Base-by-base conservation (phyloP, 92 coral and sea anemone genomes). In the Porites cylindrica region DNA sequence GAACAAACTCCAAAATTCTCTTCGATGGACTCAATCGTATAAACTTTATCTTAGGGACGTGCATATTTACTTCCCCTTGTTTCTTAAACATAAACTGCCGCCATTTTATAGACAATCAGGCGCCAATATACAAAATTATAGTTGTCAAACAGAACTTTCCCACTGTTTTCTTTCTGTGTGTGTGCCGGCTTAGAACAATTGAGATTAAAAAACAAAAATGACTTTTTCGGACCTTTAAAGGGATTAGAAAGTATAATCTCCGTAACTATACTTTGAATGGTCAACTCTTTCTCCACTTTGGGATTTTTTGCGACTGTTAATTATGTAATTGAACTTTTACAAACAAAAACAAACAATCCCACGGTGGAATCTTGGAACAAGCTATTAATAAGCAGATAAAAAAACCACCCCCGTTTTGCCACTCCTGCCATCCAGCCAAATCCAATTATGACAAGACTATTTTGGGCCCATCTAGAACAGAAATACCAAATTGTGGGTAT, bases 311-410 rank as follows among this genome's bases (percentile, higher is more conserved):
- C n/a, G n/a, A 16, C 43, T 20, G 78, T 19, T 72, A 63, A 82
- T 58, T 82, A 70, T 38, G 66, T 29, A 56, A 8, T 56, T 38
- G 47, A 4, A 38, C 77, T 32, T 13, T 26, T 60, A 8, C 21
- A 21, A 60, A 47, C 9, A 10, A 11, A 58, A 16, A 75, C 26
- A 81, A 81, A 81, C 77, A 81, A 24, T 56, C 74, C 64, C 26
- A 53, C 50, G 47, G 2, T 43, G 78, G 77, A 68, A 16, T 82
- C 71, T 59, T 82, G 69, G 68, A 81, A 81, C 66, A 54, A 47
- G 82, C 77, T 12, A 58, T 75, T 63, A 80, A 80, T 54, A 58
- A 79, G 83, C 67, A 50, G 10, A 68, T 52, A 52, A 68, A 23
- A 56, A 52, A 16, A 67, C 76, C 67, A 67, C 47, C 47, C 47